Conservation (phyloP, 1,140 invertebrate species). For the Conopomorpha cramerella region DNA sequence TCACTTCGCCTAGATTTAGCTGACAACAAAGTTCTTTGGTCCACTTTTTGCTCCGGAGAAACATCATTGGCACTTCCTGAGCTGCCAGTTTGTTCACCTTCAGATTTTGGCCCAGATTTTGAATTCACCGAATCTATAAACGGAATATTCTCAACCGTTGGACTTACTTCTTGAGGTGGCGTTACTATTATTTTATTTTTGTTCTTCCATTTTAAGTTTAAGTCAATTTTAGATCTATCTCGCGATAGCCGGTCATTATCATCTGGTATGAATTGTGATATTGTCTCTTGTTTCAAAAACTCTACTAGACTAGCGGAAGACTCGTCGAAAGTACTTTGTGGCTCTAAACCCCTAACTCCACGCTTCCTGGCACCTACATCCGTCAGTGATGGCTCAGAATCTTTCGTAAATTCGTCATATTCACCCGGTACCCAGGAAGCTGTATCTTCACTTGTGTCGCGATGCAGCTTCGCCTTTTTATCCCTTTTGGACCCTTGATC, state of each 20-base stretch:
- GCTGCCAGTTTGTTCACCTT: slow-evolving; percentile 48
- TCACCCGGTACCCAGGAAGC: slow-evolving; percentile 65
- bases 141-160: slow-evolving; percentile 52
- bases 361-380: slow-evolving; percentile 30
- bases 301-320: slow-evolving; percentile 51
- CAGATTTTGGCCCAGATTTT: slow-evolving; percentile 40
- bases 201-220: slow-evolving; percentile 48
- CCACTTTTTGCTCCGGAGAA: slow-evolving; percentile 38
- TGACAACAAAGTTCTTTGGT: slow-evolving; percentile 41
- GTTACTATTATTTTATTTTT: slow-evolving; percentile 61
- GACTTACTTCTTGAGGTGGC: slow-evolving; percentile 57
- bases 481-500: slow-evolving; percentile 47
- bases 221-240: slow-evolving; percentile 24
- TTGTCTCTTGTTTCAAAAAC: slow-evolving; percentile 48
- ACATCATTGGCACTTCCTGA: slow-evolving; percentile 38
- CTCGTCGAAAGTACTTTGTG: slow-evolving; percentile 55
- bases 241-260: too few relatives aligned
- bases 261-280: too few relatives aligned
- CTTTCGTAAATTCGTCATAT: slow-evolving; percentile 65
- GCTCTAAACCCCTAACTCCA: slow-evolving; percentile 26
- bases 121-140: slow-evolving; percentile 47
- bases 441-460: slow-evolving; percentile 65
- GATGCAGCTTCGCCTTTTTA: slow-evolving; percentile 19
- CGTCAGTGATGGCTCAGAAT: slow-evolving; percentile 31
- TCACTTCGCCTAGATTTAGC: slow-evolving; percentile 51